Base-by-base conservation (phyloP, 2,113 vertebrate species). In the Ranitomeya imitator region DNA sequence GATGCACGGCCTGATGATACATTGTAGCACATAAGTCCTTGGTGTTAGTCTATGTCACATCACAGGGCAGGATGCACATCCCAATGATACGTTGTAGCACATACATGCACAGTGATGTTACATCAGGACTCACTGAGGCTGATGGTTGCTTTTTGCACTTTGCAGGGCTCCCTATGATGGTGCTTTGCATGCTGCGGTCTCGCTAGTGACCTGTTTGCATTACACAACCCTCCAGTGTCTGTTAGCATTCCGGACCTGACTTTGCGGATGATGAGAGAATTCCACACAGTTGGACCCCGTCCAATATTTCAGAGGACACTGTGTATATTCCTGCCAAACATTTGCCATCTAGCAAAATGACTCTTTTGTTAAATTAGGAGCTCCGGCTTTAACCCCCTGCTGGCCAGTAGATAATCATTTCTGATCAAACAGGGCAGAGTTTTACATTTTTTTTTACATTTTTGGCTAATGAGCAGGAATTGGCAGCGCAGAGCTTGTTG, bases 261-360 rank as follows among this genome's bases (percentile, higher is more conserved):
- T 82, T 88, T 88, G 69, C 86, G 60, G 67, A 83, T 73, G 69
- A 88, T 88, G 86, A 87, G 85, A 88, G 86, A 88, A 84, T 78
- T 88, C 76, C 77, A 4, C 81, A 8, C 37, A 14, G 57, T 60
- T 88, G 87, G 87, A 84, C 13, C 18, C 60, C 37, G 45, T 83
- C 86, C 86, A 88, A 67, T 37, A 61, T 81, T 54, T 83, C 55
- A 83, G 59, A 77, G 55, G 80, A 88, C 71, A 31, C 59, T 18
- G 81, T 26, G 45, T 86, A 67, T 65, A 67, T 26, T 78, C 80
- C 60, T 84, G 87, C 87, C 87, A 88, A 84, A 1, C 87, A 67
- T 55, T 84, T 84, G 55, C 87, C 80, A 88, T 88, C 86, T 61
- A 73, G 86, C 79, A 88, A 84, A 88, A 78, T 83, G 87, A 67